These are phyloP conservation scores for Crotalus helleri DNA, from an alignment of 2,113 vertebrate species.

Conservation along the genomic window DNA sequence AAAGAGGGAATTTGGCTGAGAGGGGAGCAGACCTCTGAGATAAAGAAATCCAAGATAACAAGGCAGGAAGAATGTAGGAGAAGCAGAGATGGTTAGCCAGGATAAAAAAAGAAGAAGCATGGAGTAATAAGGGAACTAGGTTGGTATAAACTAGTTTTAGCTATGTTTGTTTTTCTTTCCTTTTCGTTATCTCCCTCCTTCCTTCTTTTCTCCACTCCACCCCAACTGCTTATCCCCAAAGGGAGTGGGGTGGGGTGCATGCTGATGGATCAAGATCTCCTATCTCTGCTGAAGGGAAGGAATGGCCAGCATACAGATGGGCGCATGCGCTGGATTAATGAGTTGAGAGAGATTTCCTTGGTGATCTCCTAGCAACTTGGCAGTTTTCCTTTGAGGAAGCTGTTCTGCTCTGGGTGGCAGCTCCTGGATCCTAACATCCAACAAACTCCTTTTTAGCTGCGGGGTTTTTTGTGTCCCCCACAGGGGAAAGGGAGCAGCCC, in stretches of 20 bases:
- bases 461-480: neutral
- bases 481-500: neutral
- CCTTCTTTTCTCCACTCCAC: neutral
- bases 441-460: neutral
- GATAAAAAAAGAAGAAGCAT: neutral
- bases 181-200: neutral
- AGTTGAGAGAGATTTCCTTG: neutral
- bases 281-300: neutral
- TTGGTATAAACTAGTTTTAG: neutral
- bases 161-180: neutral
- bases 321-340: neutral
- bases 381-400: neutral
- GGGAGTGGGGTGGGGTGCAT: neutral
- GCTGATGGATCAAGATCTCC: neutral
- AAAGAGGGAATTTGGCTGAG: neutral
- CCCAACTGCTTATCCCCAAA: neutral
- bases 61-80: neutral
- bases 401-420: neutral
- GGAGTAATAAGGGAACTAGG: neutral
- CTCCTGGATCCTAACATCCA: neutral
- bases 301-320: neutral
- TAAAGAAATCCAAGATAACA: neutral
- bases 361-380: neutral
- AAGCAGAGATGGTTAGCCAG: neutral
- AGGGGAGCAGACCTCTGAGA: neutral